A percentile compares a stretch with the other conserved stretches of the same genome.
phyloP scores from a whole-genome alignment of 2,797 vertebrate genomes.

The Manis crassicaudata region DNA sequence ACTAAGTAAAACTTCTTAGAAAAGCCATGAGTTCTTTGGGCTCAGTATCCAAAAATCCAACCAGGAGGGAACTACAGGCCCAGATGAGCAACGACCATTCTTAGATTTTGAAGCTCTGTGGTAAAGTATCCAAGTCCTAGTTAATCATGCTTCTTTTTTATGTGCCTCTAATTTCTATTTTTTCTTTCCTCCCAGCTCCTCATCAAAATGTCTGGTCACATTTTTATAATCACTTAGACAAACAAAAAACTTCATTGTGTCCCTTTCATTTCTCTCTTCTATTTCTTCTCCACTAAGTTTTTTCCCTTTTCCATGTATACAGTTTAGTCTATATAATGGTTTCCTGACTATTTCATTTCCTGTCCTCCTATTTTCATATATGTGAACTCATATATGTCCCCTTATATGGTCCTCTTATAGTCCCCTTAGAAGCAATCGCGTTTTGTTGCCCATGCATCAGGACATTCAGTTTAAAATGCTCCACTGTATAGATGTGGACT shows the following conservation, averaged over 20 bases:
- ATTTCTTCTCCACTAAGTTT: not conserved
- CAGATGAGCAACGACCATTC: not conserved
- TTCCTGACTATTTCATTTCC: not conserved
- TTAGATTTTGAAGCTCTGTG: not conserved
- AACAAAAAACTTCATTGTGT: not conserved
- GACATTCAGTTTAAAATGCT: not conserved
- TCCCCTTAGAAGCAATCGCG: not conserved
- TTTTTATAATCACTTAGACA: not conserved
- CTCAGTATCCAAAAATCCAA: not conserved
- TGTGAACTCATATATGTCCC: not conserved
- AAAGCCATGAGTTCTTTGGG: constrained; percentile 34
- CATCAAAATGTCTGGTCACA: not conserved
- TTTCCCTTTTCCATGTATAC: not conserved
- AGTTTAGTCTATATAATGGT: not conserved
- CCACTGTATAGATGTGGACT: not conserved
- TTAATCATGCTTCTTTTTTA: not conserved
- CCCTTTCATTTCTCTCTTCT: not conserved
- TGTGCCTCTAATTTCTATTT: not conserved
- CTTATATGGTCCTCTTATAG: not conserved
- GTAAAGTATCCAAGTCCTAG: not conserved
- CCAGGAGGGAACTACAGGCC: not conserved
- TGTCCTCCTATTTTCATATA: not conserved
- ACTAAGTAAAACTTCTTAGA: not conserved
- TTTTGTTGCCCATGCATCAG: not conserved
- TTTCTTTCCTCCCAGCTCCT: not conserved